A percentile compares a stretch with the other conserved stretches of the same genome.
phyloP scores from a whole-genome alignment of 2,797 vertebrate genomes.

The Apogon talboti region DNA sequence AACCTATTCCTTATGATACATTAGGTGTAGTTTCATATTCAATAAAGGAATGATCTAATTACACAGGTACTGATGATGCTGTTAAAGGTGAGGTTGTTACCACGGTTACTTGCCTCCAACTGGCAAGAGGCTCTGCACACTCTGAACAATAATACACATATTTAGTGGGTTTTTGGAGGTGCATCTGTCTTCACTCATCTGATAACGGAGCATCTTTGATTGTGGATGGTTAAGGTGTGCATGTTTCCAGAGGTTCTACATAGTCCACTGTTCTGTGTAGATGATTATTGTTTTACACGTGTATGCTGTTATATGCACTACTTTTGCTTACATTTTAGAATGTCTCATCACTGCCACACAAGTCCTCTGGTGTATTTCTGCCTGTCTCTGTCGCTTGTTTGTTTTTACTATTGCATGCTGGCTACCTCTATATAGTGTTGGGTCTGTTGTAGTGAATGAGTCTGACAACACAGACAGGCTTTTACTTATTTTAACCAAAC shows the following conservation, averaged over 20 bases:
- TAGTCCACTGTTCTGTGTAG: too few relatives aligned
- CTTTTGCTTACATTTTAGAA: neutral
- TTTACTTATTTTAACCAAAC: conserved; percentile 2
- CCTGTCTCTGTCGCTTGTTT: neutral
- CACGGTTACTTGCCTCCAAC: too few relatives aligned
- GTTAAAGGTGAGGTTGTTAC: too few relatives aligned
- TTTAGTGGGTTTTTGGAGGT: too few relatives aligned
- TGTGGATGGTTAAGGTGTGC: neutral
- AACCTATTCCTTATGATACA: too few relatives aligned
- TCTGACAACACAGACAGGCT: conserved; percentile 20
- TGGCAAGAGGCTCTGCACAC: too few relatives aligned
- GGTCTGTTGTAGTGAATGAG: conserved; percentile 10
- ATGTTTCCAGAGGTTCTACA: too few relatives aligned
- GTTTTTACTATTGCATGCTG: neutral
- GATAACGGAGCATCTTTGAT: conserved; percentile 17
- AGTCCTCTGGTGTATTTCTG: neutral
- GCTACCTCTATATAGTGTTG: conserved; percentile 20
- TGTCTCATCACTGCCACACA: neutral
- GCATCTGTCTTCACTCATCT: neutral
- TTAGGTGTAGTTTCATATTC: too few relatives aligned
- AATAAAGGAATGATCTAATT: too few relatives aligned
- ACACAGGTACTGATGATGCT: too few relatives aligned
- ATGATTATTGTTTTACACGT: too few relatives aligned
- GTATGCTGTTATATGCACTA: neutral
- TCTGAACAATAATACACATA: too few relatives aligned